Evolutionary conservation across 2,888 invertebrate species (phyloP).

Genomic region (Philaethria dido): DNA sequence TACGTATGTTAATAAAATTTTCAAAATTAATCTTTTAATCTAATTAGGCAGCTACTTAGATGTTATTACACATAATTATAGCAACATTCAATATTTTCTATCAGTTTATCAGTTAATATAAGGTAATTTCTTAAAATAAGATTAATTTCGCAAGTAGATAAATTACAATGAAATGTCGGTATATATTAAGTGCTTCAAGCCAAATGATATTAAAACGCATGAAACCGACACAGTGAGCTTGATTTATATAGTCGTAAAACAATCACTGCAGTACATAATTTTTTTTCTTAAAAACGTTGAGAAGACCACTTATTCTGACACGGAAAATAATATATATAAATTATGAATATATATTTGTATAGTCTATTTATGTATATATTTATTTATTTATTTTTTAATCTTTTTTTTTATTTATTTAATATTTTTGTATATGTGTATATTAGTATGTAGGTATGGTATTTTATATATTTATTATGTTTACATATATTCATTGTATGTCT

Average conservation of each 20-base stretch:
- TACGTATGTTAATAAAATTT: background rate
- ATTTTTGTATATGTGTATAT: too few relatives aligned
- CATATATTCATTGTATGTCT: too few relatives aligned
- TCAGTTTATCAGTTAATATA: background rate
- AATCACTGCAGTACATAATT: background rate
- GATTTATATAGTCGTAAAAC: conserved; percentile 9
- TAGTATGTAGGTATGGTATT: too few relatives aligned
- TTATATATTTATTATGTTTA: too few relatives aligned
- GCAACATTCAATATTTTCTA: background rate
- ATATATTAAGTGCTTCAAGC: background rate
- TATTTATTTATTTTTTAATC: too few relatives aligned
- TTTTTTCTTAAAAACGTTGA: background rate
- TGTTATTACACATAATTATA: background rate
- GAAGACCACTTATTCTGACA: background rate
- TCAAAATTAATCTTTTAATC: background rate
- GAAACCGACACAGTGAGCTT: background rate
- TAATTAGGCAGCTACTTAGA: background rate
- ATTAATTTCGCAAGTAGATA: background rate
- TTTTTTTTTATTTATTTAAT: too few relatives aligned
- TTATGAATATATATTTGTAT: too few relatives aligned
- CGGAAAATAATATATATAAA: too few relatives aligned
- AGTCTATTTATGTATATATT: too few relatives aligned
- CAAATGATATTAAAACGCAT: background rate
- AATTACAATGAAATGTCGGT: background rate
- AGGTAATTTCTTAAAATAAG: background rate